Percentiles rank a stretch among this genome's conserved stretches.
Evolutionary conservation across 2,113 vertebrate species (phyloP).

Genomic region (Taurulus bubalis): DNA sequence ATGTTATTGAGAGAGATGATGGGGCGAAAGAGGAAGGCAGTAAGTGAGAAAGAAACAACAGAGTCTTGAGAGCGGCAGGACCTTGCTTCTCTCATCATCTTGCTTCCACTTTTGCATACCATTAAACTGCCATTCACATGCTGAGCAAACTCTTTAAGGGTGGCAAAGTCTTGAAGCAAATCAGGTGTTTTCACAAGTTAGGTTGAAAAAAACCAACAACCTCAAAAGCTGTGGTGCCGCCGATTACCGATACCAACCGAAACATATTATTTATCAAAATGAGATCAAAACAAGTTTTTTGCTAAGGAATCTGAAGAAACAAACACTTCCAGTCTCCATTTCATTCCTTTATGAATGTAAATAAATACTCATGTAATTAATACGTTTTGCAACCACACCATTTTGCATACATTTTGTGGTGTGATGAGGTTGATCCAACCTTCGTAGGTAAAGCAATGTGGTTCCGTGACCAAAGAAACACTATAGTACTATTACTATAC

Average conservation of each 20-base stretch:
- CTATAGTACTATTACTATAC: too few species aligned
- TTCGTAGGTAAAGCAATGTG: too few species aligned
- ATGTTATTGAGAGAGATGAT: conserved; percentile 88
- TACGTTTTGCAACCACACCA: too few species aligned
- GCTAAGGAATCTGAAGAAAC: background rate
- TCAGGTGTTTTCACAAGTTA: background rate
- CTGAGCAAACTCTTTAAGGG: conserved; percentile 8
- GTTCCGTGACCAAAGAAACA: too few species aligned
- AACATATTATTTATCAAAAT: background rate
- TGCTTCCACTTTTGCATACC: conserved; percentile 14
- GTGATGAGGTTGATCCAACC: too few species aligned
- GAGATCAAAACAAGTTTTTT: background rate
- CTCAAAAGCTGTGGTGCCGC: too few species aligned
- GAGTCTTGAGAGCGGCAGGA: conserved; percentile 70
- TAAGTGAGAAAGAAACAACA: conserved; percentile 49
- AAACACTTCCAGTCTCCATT: too few species aligned
- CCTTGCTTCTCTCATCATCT: conserved; percentile 20
- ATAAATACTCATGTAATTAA: too few species aligned
- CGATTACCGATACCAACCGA: background rate
- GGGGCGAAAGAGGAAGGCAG: conserved; percentile 85
- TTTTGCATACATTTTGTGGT: too few species aligned
- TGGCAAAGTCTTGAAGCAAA: conserved; percentile 29
- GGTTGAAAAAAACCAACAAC: background rate
- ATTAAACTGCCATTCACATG: conserved; percentile 30
- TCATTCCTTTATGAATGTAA: too few species aligned